These are phyloP conservation scores for Chaunax sp. DNA, from an alignment of 2,797 vertebrate species.

Conservation along the genomic window DNA sequence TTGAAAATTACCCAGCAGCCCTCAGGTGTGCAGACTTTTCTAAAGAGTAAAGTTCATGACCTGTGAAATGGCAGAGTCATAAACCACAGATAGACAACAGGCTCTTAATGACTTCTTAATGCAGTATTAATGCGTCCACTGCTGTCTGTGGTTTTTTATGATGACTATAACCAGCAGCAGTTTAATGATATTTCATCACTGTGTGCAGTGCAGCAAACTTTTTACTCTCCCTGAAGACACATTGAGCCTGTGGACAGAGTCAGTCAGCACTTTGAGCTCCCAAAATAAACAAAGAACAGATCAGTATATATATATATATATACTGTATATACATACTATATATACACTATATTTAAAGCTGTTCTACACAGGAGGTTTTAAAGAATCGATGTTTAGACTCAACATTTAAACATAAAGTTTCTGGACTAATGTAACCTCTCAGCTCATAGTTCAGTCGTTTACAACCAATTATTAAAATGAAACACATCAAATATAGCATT, in stretches of 20 bases:
- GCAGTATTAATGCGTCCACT: slow-evolving; percentile 21
- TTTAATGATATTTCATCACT: slow-evolving; percentile 1
- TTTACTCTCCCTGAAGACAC: slow-evolving; percentile 30
- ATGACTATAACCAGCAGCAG: slow-evolving; percentile 16
- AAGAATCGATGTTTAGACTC: too few species aligned
- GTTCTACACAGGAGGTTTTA: too few species aligned
- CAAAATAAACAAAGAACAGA: background rate
- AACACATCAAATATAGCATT: too few species aligned
- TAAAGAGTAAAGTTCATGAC: slow-evolving; percentile 45
- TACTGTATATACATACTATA: too few species aligned
- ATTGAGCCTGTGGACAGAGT: too few species aligned
- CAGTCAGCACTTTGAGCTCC: slow-evolving; percentile 26
- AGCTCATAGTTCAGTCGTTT: too few species aligned
- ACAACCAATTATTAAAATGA: too few species aligned
- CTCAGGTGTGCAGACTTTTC: background rate
- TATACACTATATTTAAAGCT: too few species aligned
- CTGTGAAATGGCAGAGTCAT: slow-evolving; percentile 48
- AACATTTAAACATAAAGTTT: too few species aligned
- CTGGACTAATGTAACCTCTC: too few species aligned
- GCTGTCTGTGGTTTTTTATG: slow-evolving; percentile 10
- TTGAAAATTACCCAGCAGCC: slow-evolving; percentile 26
- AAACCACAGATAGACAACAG: slow-evolving; percentile 39
- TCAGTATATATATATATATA: too few species aligned
- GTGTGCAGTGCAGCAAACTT: slow-evolving; percentile 17
- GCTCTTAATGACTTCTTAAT: slow-evolving; percentile 46